Evolutionary conservation across 1,140 invertebrate genomes (phyloP).

Genomic region (Bacillus rossius): DNA sequence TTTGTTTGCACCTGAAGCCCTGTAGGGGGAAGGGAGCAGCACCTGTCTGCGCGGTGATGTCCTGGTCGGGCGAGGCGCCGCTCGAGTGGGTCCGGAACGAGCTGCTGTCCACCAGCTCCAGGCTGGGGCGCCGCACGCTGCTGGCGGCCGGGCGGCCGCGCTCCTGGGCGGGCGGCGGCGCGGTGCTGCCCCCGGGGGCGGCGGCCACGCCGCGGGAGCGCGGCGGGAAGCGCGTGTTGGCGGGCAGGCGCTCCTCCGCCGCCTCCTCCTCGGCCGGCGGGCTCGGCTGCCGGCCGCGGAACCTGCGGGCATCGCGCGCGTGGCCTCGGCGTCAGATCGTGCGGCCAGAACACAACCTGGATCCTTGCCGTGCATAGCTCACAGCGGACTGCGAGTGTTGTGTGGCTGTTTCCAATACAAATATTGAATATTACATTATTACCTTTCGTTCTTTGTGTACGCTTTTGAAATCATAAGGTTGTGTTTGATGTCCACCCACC

Average conservation of each 20-base stretch:
- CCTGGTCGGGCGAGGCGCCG: slow-evolving; percentile 21
- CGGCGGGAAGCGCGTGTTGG: slow-evolving; percentile 72
- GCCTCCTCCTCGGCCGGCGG: neutral
- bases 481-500: neutral
- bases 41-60: slow-evolving; percentile 24
- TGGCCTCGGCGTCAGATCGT: no score
- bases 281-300: neutral
- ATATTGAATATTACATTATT: neutral
- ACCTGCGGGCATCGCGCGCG: neutral
- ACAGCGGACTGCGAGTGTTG: no score
- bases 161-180: slow-evolving; percentile 13
- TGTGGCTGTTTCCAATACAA: neutral
- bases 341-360: no score
- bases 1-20: no score
- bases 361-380: no score
- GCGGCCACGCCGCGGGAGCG: slow-evolving; percentile 53
- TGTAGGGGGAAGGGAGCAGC: no score
- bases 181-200: slow-evolving; percentile 11
- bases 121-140: slow-evolving; percentile 56
- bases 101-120: slow-evolving; percentile 71
- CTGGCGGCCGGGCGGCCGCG: slow-evolving; percentile 28
- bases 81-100: slow-evolving; percentile 65
- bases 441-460: neutral
- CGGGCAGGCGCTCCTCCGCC: slow-evolving; percentile 56
- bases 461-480: neutral